A percentile compares a stretch with the other conserved stretches of the same genome.
phyloP scores from a whole-genome alignment of 2,888 invertebrate species.

The Phlogophora meticulosa region DNA sequence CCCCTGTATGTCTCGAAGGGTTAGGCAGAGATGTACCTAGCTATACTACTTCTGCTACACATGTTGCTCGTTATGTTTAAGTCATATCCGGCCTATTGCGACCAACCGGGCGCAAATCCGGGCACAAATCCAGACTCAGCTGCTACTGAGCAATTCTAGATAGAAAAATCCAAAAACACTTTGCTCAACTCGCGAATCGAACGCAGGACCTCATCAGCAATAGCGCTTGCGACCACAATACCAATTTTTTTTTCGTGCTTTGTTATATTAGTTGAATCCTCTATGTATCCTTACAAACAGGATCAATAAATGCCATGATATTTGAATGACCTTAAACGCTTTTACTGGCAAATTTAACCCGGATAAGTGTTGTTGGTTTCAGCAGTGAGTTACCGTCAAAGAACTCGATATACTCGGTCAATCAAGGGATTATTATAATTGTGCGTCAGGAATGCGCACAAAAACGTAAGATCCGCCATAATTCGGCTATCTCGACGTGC shows the following conservation, averaged over 20 bases:
- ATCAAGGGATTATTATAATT: slow-evolving; percentile 41
- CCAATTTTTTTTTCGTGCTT: slow-evolving; percentile 6
- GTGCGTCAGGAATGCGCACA: slow-evolving; percentile 78
- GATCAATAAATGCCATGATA: slow-evolving; percentile 70
- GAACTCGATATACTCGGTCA: not conserved
- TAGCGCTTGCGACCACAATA: no score
- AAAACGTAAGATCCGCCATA: slow-evolving; percentile 82
- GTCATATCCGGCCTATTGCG: no score
- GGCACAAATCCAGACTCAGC: no score
- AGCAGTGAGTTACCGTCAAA: slow-evolving; percentile 17
- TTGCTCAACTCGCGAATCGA: no score
- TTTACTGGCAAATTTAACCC: slow-evolving; percentile 73
- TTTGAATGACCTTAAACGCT: slow-evolving; percentile 70
- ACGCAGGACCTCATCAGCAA: no score
- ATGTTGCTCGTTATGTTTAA: no score
- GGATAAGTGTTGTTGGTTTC: slow-evolving; percentile 39
- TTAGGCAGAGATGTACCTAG: no score
- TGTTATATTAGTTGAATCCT: slow-evolving; percentile 22
- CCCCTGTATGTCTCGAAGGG: no score
- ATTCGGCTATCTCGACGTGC: slow-evolving; percentile 69
- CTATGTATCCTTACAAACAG: slow-evolving; percentile 49
- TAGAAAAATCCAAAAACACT: no score
- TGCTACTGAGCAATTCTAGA: no score
- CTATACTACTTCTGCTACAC: no score
- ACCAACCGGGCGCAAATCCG: no score